Percentiles rank a stretch among this genome's conserved stretches.
phyloP scores from a whole-genome alignment of 2,113 vertebrate genomes.

The Vulpes ferrilata region DNA sequence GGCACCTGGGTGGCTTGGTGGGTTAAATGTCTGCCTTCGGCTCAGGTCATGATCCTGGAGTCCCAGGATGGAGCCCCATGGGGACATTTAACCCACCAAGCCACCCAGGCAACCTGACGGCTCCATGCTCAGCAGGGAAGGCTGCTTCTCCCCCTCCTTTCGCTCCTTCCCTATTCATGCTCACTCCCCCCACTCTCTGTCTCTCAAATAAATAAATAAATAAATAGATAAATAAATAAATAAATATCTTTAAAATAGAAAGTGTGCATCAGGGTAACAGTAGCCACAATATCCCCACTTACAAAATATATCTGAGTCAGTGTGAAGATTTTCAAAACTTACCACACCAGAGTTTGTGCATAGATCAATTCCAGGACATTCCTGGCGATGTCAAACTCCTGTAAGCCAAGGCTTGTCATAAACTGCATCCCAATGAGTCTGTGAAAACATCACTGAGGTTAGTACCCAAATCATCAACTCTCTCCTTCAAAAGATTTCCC shows the following conservation, averaged over 20 bases:
- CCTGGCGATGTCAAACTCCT: conserved; percentile 96
- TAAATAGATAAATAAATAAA: too few species aligned
- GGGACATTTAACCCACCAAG: too few species aligned
- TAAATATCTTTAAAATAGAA: background rate
- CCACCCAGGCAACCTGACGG: too few species aligned
- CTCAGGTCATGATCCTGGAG: too few species aligned
- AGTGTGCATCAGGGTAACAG: background rate
- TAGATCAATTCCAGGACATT: conserved; percentile 97
- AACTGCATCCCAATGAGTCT: conserved; percentile 92
- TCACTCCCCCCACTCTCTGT: too few species aligned
- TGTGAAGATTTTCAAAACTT: conserved; percentile 65
- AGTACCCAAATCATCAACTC: background rate
- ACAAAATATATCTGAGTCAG: conserved; percentile 1
- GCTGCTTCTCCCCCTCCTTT: too few species aligned
- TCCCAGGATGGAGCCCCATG: too few species aligned
- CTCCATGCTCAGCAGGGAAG: too few species aligned
- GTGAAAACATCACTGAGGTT: background rate
- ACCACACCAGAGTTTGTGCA: conserved; percentile 96
- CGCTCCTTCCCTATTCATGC: too few species aligned
- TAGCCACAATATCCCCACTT: background rate
- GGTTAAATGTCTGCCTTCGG: too few species aligned
- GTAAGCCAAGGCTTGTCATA: conserved; percentile 87
- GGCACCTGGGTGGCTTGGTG: too few species aligned
- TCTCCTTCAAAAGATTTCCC: background rate
- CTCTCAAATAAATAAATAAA: too few species aligned